These are phyloP conservation scores for Cotesia congregata DNA, from an alignment of 2,888 invertebrate species.

Conservation along the genomic window DNA sequence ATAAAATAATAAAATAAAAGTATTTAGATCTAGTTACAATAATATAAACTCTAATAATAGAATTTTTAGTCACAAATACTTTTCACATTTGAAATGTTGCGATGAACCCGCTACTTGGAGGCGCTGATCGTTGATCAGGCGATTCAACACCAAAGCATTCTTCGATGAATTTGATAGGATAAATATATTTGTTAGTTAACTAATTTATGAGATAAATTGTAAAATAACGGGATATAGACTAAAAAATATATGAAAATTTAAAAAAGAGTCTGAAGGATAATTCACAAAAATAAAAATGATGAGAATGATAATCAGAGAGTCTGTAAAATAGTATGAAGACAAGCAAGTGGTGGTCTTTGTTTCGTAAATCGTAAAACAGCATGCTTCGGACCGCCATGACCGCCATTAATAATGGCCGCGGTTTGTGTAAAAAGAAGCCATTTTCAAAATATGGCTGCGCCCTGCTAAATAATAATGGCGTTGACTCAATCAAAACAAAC, in stretches of 20 bases:
- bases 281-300: background rate
- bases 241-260: background rate
- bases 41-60: conserved; percentile 22
- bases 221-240: background rate
- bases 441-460: conserved; percentile 78
- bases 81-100: conserved; percentile 40
- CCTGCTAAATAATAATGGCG: conserved; percentile 73
- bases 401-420: conserved; percentile 68
- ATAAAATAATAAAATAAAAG: background rate
- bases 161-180: background rate
- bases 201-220: background rate
- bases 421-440: conserved; percentile 71
- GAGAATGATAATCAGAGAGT: background rate
- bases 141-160: background rate
- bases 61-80: conserved; percentile 26
- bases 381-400: conserved; percentile 37
- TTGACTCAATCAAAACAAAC: conserved; percentile 72
- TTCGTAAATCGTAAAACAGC: conserved; percentile 24
- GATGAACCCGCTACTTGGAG: conserved; percentile 28
- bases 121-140: background rate
- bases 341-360: conserved; percentile 41
- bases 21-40: background rate
- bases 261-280: background rate
- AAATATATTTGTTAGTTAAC: background rate
- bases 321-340: conserved; percentile 3